Evolutionary conservation across 2,113 vertebrate species (phyloP), one percentile per base, ranked within the genome.

Genomic region (Alethe castanea): DNA sequence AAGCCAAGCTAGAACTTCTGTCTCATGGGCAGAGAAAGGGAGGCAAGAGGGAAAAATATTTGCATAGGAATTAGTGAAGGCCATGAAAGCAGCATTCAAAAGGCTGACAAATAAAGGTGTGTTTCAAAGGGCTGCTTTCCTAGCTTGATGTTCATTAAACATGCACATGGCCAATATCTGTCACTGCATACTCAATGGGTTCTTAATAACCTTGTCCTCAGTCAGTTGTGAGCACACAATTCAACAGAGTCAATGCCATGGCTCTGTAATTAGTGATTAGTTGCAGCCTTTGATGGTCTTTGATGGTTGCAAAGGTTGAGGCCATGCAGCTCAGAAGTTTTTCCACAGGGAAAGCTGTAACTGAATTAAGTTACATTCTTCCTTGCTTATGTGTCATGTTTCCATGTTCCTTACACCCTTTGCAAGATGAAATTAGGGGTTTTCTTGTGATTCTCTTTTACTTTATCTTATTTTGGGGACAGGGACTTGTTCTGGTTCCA

Each of bases 11-110:
- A 35, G 14, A 78, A 38, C 29, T 56, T 87, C 5, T 48, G 29
- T 78, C 23, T 85, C 18, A 8, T 19, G 38, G 35, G 12, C 33
- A 65, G 36, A 73, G 50, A 42, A 45, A 69, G 14, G 11, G 23
- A 74, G 20, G 14, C 28, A 38, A 44, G 24, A 8, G 13, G 4
- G 1, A 1, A 28, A 31, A 67, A 25, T 2, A 22, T 2, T 1
- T 52, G 5, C 25, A 2, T 50, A 26, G 33, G 6, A 79, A 64
- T 44, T 59, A 29, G 9, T 69, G 48, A 35, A n/a, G 52, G 29
- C 26, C 80, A 18, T 80, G 66, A 62, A 22, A 80, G 53, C 48
- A 45, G 13, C 26, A 19, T 74, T 88, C 45, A 31, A 73, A 82
- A 79, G 74, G 23, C 44, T 90, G 36, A 45, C 50, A 81, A 69